Conservation (phyloP, 2,113 vertebrate species). For the Nymphicus hollandicus region DNA sequence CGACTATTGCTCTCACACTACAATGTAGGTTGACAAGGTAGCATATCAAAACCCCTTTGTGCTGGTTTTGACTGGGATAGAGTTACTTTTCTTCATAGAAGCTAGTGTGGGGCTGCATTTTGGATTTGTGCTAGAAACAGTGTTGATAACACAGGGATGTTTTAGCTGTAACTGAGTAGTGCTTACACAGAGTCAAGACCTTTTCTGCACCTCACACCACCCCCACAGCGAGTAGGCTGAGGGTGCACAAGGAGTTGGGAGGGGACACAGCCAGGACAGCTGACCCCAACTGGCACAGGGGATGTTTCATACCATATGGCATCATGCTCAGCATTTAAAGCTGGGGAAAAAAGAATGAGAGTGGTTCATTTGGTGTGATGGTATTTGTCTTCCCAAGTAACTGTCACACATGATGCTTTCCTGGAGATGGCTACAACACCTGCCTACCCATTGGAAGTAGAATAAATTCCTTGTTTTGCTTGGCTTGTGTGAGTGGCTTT, state of each 20-base stretch:
- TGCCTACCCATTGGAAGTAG: background rate
- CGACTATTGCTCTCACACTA: background rate
- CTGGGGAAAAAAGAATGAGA: background rate
- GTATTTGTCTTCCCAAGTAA: background rate
- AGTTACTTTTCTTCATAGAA: background rate
- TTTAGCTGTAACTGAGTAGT: background rate
- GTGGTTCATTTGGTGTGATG: fast-evolving
- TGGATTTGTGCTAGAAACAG: background rate
- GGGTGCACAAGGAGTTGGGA: background rate
- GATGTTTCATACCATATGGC: background rate
- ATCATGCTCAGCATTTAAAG: background rate
- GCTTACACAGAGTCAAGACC: background rate
- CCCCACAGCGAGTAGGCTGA: background rate
- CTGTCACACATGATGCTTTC: fast-evolving
- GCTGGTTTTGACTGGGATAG: background rate
- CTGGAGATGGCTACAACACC: background rate
- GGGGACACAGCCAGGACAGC: background rate
- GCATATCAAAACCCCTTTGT: background rate
- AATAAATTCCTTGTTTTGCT: background rate
- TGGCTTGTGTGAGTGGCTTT: background rate
- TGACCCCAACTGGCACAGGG: background rate
- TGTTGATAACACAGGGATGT: background rate
- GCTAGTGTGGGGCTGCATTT: background rate
- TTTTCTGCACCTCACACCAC: background rate
- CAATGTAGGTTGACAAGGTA: background rate